A percentile compares a stretch with the other conserved stretches of the same genome.
Conservation (phyloP, 2,113 vertebrate genomes). For the Numenius arquata region DNA sequence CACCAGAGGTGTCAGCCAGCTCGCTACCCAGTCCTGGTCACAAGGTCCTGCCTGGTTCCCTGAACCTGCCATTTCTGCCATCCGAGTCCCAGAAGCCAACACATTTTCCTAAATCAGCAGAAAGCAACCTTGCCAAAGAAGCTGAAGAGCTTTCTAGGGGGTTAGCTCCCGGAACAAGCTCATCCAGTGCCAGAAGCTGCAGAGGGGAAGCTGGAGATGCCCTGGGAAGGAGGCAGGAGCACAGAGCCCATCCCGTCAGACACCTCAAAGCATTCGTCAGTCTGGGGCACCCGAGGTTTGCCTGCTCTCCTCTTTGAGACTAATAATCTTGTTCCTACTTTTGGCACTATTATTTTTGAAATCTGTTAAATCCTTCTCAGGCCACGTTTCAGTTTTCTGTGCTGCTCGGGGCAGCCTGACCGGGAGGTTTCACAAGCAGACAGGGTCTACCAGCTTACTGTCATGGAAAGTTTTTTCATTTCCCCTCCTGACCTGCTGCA, state of each 20-base stretch:
- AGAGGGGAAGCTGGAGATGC: neutral
- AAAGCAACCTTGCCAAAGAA: neutral
- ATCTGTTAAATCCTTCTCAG: neutral
- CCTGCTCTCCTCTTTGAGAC: neutral
- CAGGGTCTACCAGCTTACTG: neutral
- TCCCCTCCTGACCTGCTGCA: neutral
- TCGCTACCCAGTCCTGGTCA: accelerated
- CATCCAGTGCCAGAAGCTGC: accelerated
- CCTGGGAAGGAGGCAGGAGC: neutral
- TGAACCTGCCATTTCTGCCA: neutral
- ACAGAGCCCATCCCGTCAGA: neutral
- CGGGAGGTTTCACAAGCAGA: neutral
- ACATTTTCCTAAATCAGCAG: neutral
- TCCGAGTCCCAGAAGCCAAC: neutral
- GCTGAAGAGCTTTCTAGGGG: neutral
- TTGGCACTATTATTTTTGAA: neutral
- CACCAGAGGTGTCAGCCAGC: neutral
- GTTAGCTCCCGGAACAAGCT: neutral
- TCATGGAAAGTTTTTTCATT: neutral
- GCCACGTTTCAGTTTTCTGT: neutral
- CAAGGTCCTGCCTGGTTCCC: neutral
- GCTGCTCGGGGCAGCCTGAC: neutral
- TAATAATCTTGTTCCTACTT: neutral
- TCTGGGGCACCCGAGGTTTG: neutral
- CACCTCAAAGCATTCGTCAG: neutral